phyloP scores from a whole-genome alignment of 2,113 vertebrate genomes.

The Poicephalus meyeri region DNA sequence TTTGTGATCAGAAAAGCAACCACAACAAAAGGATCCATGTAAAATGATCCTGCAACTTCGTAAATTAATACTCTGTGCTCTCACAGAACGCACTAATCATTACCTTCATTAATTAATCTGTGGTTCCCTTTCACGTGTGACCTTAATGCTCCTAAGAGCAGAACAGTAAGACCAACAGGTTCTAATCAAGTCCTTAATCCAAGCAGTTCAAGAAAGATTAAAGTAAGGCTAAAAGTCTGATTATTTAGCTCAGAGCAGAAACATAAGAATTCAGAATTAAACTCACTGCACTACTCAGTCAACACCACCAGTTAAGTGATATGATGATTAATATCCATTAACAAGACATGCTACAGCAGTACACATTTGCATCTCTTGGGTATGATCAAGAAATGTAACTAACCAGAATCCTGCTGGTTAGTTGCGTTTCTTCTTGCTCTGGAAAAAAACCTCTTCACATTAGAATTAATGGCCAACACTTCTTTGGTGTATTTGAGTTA shows the following conservation, averaged over 20 bases:
- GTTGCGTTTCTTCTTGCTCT: neutral
- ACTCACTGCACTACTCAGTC: neutral
- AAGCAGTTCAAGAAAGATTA: neutral
- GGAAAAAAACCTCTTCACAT: neutral
- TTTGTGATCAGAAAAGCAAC: neutral
- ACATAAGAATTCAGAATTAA: neutral
- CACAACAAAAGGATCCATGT: neutral
- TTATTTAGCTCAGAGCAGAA: neutral
- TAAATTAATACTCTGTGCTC: neutral
- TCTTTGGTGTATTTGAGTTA: neutral
- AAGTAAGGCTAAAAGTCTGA: neutral
- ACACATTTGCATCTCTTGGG: neutral
- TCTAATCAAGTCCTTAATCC: neutral
- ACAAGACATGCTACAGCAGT: neutral
- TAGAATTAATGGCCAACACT: neutral
- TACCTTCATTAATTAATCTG: neutral
- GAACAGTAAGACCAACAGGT: neutral
- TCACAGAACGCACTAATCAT: neutral
- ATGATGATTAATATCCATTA: neutral
- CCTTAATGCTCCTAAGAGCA: neutral
- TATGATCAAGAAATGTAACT: neutral
- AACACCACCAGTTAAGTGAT: neutral
- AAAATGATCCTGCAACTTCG: neutral
- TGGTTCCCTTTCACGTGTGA: neutral
- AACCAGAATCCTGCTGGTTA: neutral